These are phyloP conservation scores for Tuta absoluta DNA, from an alignment of 2,888 invertebrate species.

Conservation along the genomic window DNA sequence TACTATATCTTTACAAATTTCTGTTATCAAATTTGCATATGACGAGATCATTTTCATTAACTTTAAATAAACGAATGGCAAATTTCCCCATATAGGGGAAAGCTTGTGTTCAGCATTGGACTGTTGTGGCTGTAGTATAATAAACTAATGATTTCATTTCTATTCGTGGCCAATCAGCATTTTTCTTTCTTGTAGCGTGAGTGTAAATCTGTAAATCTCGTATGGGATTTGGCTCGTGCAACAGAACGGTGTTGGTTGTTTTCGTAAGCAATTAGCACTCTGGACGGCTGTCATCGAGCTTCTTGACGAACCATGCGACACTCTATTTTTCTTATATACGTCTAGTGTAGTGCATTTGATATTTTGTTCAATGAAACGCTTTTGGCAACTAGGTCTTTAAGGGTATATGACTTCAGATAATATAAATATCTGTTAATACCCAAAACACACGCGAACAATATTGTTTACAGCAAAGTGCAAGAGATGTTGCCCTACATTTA, in stretches of 20 bases:
- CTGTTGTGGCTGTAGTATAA: no score
- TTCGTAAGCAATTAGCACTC: constrained; percentile 69
- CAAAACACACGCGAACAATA: no score
- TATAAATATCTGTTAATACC: no score
- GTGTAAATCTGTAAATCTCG: background rate
- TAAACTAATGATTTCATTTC: constrained; percentile 15
- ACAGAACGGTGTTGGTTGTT: constrained; percentile 46
- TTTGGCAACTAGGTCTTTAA: no score
- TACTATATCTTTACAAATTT: background rate
- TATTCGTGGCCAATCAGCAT: background rate
- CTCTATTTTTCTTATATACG: background rate
- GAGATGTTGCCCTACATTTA: background rate
- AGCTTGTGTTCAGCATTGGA: no score
- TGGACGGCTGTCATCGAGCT: constrained; percentile 62
- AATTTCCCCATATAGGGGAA: no score
- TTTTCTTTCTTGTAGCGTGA: background rate
- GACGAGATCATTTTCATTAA: background rate
- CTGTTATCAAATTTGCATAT: background rate
- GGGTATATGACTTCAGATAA: no score
- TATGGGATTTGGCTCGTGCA: constrained; percentile 44
- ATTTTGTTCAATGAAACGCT: background rate
- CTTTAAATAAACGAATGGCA: no score
- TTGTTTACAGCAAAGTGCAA: background rate
- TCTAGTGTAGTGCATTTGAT: background rate
- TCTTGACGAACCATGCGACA: constrained; percentile 22